Evolutionary conservation across 2,113 vertebrate genomes (phyloP).

Genomic region (Hippocampus abdominalis): DNA sequence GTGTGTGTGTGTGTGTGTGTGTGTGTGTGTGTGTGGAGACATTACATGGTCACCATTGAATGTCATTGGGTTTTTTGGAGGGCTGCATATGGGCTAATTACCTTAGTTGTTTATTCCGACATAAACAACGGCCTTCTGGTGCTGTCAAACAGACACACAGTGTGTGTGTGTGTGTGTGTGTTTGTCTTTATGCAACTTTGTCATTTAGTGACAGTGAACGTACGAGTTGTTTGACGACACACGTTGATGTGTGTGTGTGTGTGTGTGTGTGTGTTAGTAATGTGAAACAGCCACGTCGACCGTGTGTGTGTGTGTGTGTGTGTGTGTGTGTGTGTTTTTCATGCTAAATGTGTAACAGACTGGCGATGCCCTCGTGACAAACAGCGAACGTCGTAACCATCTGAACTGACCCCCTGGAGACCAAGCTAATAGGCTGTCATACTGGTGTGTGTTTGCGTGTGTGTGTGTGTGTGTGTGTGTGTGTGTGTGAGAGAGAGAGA

Average conservation of each 20-base stretch:
- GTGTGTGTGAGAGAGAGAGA: not conserved
- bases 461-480: not conserved
- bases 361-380: too few species aligned
- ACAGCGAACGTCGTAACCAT: too few species aligned
- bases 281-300: not conserved
- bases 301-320: constrained; percentile 14
- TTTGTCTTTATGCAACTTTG: not conserved
- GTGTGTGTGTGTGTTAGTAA: constrained; percentile 25
- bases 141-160: constrained; percentile 52
- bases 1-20: constrained; percentile 26
- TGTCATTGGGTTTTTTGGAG: constrained; percentile 62
- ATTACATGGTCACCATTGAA: constrained; percentile 71
- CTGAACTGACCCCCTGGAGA: too few species aligned
- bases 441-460: constrained; percentile 5
- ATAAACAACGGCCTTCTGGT: constrained; percentile 72
- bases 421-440: too few species aligned
- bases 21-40: constrained; percentile 29
- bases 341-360: too few species aligned
- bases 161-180: constrained; percentile 9
- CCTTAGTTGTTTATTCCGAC: constrained; percentile 68
- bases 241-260: not conserved
- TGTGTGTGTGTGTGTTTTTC: constrained; percentile 11
- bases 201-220: not conserved
- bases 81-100: constrained; percentile 70
- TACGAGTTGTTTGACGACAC: not conserved